These are phyloP conservation scores for Orius laevigatus DNA, from an alignment of 1,140 invertebrate genomes.

Conservation along the genomic window DNA sequence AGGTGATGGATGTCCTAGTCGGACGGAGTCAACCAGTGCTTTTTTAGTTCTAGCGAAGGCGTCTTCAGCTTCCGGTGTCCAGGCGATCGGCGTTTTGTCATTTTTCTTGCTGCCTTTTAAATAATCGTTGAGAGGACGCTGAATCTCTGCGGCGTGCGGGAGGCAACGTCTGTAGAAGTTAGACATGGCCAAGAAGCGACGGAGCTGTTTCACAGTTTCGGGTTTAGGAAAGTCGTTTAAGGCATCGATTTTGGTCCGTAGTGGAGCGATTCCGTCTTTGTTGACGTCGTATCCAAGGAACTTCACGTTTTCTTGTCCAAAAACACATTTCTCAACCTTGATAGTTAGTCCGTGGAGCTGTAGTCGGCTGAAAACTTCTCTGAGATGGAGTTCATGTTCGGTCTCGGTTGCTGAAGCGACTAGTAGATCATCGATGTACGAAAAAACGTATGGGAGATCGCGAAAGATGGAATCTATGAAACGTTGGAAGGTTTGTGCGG, in stretches of 20 bases:
- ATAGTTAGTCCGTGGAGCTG: conserved; percentile 22
- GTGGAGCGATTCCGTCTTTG: conserved; percentile 21
- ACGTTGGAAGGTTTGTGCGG: conserved; percentile 30
- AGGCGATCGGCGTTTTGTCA: conserved; percentile 18
- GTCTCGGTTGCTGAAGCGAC: conserved; percentile 21
- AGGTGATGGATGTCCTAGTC: conserved; percentile 21
- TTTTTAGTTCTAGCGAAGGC: conserved; percentile 21
- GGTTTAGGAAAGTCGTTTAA: conserved; percentile 18
- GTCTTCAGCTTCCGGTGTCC: conserved; percentile 15
- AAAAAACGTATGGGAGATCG: conserved; percentile 22
- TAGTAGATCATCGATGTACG: conserved; percentile 26
- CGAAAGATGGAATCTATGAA: conserved; percentile 30
- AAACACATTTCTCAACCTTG: conserved; percentile 23
- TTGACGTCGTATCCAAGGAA: conserved; percentile 24
- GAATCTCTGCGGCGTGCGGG: conserved; percentile 20
- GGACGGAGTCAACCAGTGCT: conserved; percentile 18
- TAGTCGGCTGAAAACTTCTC: conserved; percentile 19
- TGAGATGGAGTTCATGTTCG: conserved; percentile 21
- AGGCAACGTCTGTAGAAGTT: conserved; percentile 25
- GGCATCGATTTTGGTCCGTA: conserved; percentile 19
- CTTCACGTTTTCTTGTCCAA: conserved; percentile 20
- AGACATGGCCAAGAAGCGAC: conserved; percentile 24
- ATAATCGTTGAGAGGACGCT: conserved; percentile 18
- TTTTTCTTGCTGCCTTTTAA: conserved; percentile 16
- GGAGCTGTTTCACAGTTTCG: conserved; percentile 19